These are phyloP conservation scores for Echinops telfairi DNA, from an alignment of 2,113 vertebrate species.

Conservation along the genomic window DNA sequence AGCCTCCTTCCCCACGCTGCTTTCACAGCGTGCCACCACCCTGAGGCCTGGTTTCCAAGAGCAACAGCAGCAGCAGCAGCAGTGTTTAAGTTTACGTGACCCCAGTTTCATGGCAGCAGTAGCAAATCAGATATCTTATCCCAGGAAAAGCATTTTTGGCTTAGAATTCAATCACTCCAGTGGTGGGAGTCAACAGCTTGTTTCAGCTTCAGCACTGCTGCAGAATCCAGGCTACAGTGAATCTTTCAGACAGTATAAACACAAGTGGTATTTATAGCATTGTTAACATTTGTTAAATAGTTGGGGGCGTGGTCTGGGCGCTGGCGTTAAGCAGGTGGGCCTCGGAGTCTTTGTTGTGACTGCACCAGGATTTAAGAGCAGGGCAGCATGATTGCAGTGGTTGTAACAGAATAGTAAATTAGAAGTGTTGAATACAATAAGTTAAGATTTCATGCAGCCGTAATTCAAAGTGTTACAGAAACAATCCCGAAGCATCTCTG, in stretches of 20 bases:
- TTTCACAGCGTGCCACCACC: slow-evolving; percentile 78
- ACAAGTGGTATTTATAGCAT: slow-evolving; percentile 88
- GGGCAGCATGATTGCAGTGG: slow-evolving; percentile 70
- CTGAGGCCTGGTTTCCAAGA: slow-evolving; percentile 83
- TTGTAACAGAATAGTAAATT: slow-evolving; percentile 73
- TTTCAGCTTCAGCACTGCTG: slow-evolving; percentile 84
- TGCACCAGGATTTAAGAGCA: slow-evolving; percentile 75
- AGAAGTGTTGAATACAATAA: slow-evolving; percentile 67
- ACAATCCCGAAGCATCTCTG: slow-evolving; percentile 73
- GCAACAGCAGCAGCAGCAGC: slow-evolving; percentile 74
- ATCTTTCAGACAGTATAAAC: slow-evolving; percentile 89
- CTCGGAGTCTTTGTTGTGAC: slow-evolving; percentile 78
- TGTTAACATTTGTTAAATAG: slow-evolving; percentile 89
- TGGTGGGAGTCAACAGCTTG: slow-evolving; percentile 87
- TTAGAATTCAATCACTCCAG: slow-evolving; percentile 82
- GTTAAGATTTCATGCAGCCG: slow-evolving; percentile 65
- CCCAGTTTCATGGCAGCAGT: slow-evolving; percentile 86
- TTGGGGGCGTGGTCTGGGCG: slow-evolving; percentile 78
- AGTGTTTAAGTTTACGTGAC: slow-evolving; percentile 89
- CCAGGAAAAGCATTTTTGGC: slow-evolving; percentile 88
- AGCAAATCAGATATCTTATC: slow-evolving; percentile 89
- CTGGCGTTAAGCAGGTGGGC: slow-evolving; percentile 83
- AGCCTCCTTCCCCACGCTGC: slow-evolving; percentile 83
- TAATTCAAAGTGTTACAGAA: slow-evolving; percentile 70
- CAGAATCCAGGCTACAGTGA: slow-evolving; percentile 85